phyloP scores from a whole-genome alignment of 2,113 vertebrate genomes.

The Eublepharis macularius region DNA sequence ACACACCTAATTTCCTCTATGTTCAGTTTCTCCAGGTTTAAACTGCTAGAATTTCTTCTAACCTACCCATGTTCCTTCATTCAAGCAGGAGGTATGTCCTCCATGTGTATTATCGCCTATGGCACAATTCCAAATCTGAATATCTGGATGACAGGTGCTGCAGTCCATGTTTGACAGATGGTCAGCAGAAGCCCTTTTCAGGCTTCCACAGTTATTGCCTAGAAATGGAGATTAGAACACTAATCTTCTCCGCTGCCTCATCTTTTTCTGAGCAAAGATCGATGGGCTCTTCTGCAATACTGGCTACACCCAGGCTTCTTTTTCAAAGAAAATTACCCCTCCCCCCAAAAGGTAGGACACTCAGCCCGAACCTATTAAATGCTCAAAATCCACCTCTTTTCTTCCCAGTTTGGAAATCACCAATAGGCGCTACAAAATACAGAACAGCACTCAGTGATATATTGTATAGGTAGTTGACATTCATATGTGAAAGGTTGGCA shows the following conservation, averaged over 20 bases:
- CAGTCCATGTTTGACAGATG: constrained; percentile 17
- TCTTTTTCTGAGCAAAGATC: neutral
- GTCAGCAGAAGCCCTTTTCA: constrained; percentile 8
- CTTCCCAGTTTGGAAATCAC: neutral
- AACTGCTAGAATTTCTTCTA: neutral
- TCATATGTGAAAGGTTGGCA: neutral
- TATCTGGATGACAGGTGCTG: constrained; percentile 10
- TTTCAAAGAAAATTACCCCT: neutral
- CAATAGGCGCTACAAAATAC: no score
- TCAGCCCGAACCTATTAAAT: constrained; percentile 18
- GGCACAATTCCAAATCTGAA: constrained; percentile 3
- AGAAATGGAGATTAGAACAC: constrained; percentile 10
- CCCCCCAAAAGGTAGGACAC: no score
- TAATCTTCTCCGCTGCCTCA: constrained; percentile 17
- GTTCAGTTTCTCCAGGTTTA: neutral
- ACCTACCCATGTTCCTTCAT: neutral
- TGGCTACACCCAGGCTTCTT: neutral
- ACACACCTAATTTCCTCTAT: neutral
- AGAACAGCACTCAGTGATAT: neutral
- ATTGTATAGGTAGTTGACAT: neutral
- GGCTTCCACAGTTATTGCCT: neutral
- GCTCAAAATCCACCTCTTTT: neutral
- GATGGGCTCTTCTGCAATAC: neutral
- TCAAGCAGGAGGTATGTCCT: neutral
- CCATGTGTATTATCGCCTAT: neutral